Evolutionary conservation across 2,888 invertebrate genomes (phyloP), one percentile per base, ranked within the genome.

Genomic region (Chironomus riparius): DNA sequence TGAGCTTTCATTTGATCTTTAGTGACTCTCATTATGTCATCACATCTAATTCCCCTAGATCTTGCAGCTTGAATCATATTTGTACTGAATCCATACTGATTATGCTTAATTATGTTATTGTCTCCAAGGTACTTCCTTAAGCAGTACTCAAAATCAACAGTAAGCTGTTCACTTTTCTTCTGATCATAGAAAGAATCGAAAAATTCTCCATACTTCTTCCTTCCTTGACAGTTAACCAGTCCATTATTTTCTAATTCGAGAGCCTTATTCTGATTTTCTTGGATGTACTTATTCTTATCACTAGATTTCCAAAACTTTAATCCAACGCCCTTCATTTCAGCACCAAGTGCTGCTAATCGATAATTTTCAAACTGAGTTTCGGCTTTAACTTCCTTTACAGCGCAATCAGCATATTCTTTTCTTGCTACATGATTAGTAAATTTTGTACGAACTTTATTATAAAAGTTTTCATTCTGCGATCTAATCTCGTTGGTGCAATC

Each of bases 231-330:
- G 2, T 74, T 47, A 5, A 74, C 68, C 18, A 74, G 24, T 12
- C 68, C 65, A 22, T 22, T n/a, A 21, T 68, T 24, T 4, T 68
- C 47, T 2, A 48, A 47, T 12, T 68, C 47, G 13, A 68, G 48
- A 4, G 74, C 74, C 22, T 74, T 65, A 13, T 47, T 74, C 22
- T 7, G 47, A n/a, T 18, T 74, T 18, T n/a, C 48, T 62, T 12
- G 48, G 22, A 22, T 48, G 47, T 47, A 68, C 1, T 38, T 38
- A n/a, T 74, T 74, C 12, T 74, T 74, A 7, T 62, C 13, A 21
- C 62, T 15, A 48, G 48, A 47, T 18, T 74, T 74, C 74, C 74
- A 74, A 62, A 74, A 74, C 47, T 74, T 74, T 6, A 65, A n/a
- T 2, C 74, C 74, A 47, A 74, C 74, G 1, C 74, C 74, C 24